Conservation (phyloP, 2,888 invertebrate genomes). For the Heterodera filipjevi region DNA sequence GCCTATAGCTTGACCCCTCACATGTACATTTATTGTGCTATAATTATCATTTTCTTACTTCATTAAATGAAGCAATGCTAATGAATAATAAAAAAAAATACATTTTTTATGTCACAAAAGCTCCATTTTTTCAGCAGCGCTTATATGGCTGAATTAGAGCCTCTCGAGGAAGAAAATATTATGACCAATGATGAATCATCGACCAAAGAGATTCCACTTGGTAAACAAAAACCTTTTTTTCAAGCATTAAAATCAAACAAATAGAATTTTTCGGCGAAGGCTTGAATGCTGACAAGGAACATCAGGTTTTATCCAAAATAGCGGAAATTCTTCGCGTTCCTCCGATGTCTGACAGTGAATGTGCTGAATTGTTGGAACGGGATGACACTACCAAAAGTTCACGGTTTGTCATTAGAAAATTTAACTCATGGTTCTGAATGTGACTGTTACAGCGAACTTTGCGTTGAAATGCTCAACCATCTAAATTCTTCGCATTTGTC, state of each 20-base stretch:
- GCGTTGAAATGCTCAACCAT: not conserved
- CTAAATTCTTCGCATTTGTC: not conserved
- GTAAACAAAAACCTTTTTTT: too few relatives aligned
- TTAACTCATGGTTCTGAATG: not conserved
- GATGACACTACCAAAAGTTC: not conserved
- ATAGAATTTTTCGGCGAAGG: not conserved
- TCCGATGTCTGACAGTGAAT: not conserved
- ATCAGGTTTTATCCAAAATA: not conserved
- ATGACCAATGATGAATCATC: not conserved
- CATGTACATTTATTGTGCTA: too few relatives aligned
- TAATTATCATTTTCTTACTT: too few relatives aligned
- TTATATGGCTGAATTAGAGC: not conserved
- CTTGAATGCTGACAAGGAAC: not conserved
- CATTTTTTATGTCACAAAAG: not conserved
- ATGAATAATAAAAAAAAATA: too few relatives aligned
- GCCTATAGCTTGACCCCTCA: too few relatives aligned
- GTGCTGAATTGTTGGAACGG: not conserved
- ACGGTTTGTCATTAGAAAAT: not conserved
- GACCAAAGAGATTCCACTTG: not conserved
- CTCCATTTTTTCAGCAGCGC: not conserved
- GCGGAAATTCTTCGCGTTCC: not conserved
- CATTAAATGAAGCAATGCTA: too few relatives aligned
- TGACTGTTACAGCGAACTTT: not conserved
- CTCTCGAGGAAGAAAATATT: not conserved
- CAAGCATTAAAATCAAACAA: too few relatives aligned